Conservation (phyloP, 1,140 invertebrate species). For the Phymorhynchus buccinoides region DNA sequence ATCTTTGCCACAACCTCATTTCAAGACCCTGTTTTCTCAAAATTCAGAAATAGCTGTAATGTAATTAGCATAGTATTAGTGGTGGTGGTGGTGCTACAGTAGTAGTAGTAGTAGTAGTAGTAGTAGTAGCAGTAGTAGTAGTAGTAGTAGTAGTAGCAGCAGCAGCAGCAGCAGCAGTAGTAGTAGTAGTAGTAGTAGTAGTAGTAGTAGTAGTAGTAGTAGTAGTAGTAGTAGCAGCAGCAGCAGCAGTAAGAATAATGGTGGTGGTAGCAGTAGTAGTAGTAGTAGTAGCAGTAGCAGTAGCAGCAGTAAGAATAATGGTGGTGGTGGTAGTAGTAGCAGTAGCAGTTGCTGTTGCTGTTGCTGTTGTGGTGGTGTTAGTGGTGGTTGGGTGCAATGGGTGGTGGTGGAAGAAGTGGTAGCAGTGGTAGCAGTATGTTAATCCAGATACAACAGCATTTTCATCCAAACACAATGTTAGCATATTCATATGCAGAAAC, state of each 20-base stretch:
- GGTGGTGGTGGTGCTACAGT: too few relatives aligned
- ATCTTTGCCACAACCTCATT: too few relatives aligned
- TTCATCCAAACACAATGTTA: too few relatives aligned
- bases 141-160: constrained; percentile 2
- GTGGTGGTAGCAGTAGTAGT: constrained; percentile 20
- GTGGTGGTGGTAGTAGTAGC: constrained; percentile 36
- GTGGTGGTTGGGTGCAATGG: too few relatives aligned
- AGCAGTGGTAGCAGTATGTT: constrained; percentile 22
- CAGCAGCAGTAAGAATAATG: constrained; percentile 7
- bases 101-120: background rate
- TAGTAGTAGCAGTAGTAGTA: constrained; percentile 22
- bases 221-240: background rate
- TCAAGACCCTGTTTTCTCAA: too few relatives aligned
- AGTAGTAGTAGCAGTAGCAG: constrained; percentile 24
- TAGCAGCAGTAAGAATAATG: constrained; percentile 15
- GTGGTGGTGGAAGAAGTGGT: constrained; percentile 21
- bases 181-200: constrained; percentile 3
- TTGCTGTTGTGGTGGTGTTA: too few relatives aligned
- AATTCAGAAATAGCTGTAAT: too few relatives aligned
- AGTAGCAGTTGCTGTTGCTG: too few relatives aligned
- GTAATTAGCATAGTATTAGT: too few relatives aligned
- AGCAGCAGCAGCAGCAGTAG: background rate
- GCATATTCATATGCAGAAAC: too few relatives aligned
- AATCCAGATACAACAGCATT: too few relatives aligned
- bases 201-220: constrained; percentile 27